phyloP scores from a whole-genome alignment of 2,113 vertebrate genomes.

The Eulacestoma nigropectus region DNA sequence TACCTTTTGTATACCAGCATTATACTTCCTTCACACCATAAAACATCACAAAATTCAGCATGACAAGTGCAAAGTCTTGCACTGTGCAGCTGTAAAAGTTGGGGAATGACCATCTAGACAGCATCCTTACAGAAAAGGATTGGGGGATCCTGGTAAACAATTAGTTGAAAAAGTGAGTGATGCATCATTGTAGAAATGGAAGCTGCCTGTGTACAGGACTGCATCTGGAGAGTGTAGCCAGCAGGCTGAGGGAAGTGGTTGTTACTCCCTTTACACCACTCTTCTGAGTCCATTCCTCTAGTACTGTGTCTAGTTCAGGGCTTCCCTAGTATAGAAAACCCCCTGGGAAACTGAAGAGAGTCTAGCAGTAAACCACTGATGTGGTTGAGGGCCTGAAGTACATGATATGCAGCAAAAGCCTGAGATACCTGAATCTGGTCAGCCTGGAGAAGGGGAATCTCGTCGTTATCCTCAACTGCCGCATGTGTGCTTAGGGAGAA shows the following conservation, averaged over 20 bases:
- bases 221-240: not conserved
- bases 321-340: not conserved
- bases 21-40: not conserved
- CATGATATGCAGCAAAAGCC: accelerated
- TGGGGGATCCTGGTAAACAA: not conserved
- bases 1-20: not conserved
- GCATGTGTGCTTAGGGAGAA: not conserved
- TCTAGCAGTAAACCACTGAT: not conserved
- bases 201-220: not conserved
- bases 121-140: not conserved
- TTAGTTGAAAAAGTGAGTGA: not conserved
- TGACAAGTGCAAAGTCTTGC: not conserved
- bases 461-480: accelerated
- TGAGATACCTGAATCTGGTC: not conserved
- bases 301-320: not conserved
- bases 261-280: not conserved
- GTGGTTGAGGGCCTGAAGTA: not conserved
- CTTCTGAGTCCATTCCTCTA: not conserved
- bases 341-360: not conserved
- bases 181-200: not conserved
- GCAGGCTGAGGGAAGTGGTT: not conserved
- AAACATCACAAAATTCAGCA: not conserved
- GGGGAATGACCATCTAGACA: not conserved
- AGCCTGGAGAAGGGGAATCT: not conserved
- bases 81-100: not conserved